phyloP scores from a whole-genome alignment of 1,140 invertebrate genomes.

The Neomicropteryx cornuta region DNA sequence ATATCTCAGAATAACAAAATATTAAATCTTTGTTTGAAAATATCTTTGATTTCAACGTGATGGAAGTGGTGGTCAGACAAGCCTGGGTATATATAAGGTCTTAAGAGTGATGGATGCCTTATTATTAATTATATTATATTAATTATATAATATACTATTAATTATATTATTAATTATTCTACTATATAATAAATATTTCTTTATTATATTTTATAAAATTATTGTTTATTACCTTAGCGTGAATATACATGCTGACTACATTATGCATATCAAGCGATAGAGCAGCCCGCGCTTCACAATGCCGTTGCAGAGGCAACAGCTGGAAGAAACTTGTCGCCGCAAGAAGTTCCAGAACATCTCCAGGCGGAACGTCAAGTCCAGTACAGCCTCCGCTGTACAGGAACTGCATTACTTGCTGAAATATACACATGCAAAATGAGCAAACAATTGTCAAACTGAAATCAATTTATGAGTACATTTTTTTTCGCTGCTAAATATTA shows the following conservation, averaged over 20 bases:
- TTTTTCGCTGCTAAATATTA: too few relatives aligned
- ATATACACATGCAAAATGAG: conserved; percentile 9
- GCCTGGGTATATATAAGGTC: too few relatives aligned
- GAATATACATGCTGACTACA: conserved; percentile 85
- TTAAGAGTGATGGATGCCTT: too few relatives aligned
- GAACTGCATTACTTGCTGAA: conserved; percentile 85
- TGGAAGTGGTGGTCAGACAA: too few relatives aligned
- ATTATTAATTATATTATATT: too few relatives aligned
- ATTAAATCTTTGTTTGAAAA: too few relatives aligned
- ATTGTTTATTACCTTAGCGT: conserved; percentile 62
- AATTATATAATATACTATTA: too few relatives aligned
- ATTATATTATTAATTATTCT: too few relatives aligned
- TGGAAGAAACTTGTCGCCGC: conserved; percentile 89
- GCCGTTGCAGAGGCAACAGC: conserved; percentile 70
- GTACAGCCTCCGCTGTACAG: conserved; percentile 80
- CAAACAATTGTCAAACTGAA: conserved; percentile 9
- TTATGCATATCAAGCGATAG: conserved; percentile 77
- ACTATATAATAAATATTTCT: too few relatives aligned
- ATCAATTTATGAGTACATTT: conserved; percentile 7
- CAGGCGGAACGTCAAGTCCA: conserved; percentile 61
- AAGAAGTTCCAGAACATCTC: conserved; percentile 78
- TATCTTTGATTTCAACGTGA: too few relatives aligned
- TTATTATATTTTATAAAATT: not conserved
- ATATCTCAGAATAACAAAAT: too few relatives aligned
- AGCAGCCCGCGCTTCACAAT: conserved; percentile 77